Base-by-base conservation (phyloP, 2,797 vertebrate genomes). In the Enteromius unitaeniatus region DNA sequence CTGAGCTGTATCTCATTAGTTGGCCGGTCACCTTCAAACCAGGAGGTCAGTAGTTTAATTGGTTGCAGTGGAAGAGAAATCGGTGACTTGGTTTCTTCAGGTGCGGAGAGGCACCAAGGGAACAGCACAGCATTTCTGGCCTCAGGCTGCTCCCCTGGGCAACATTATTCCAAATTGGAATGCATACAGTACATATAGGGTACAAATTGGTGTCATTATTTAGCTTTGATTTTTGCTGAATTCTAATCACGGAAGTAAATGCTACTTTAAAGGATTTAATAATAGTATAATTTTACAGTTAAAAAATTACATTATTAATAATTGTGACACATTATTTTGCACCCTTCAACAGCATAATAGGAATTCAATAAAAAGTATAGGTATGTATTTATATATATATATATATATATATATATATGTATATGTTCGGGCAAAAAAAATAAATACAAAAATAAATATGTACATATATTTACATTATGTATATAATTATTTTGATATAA, bases 21-120 rank as follows among this genome's bases (percentile, higher is more conserved):
- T 34, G 42, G n/a, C 26, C 28, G 47, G 28, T 65, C 77, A 75
- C 47, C 34, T 62, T 11, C 45, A 49, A 75, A 69, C 19, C 1
- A 11, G 34, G 42, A 49, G 81, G 85, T 79, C 64, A n/a, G 58
- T 13, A 31, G 77, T 70, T 86, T 86, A 83, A 83, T 69, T 76
- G 78, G 51, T 75, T 47, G 40, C 31, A 67, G 34, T 68, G 23
- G 60, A 23, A 78, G 45, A 64, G 28, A 72, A 84, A 60, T 28
- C 49, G 26, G 73, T 51, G 14, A 53, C 17, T 55, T 60, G 34
- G 23, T 81, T 74, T 77, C 51, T 81, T 80, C 55, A 81, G 70
- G 79, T 80, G 67, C 15, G n/a, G 15, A 68, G 65, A 81, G 45
- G 68, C n/a, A 60, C 72, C 62, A 19, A 51, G 58, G 42, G 69